Percentiles rank a stretch among this genome's conserved stretches.
Evolutionary conservation across 2,113 vertebrate genomes (phyloP).

Genomic region (Pedionomus torquatus): DNA sequence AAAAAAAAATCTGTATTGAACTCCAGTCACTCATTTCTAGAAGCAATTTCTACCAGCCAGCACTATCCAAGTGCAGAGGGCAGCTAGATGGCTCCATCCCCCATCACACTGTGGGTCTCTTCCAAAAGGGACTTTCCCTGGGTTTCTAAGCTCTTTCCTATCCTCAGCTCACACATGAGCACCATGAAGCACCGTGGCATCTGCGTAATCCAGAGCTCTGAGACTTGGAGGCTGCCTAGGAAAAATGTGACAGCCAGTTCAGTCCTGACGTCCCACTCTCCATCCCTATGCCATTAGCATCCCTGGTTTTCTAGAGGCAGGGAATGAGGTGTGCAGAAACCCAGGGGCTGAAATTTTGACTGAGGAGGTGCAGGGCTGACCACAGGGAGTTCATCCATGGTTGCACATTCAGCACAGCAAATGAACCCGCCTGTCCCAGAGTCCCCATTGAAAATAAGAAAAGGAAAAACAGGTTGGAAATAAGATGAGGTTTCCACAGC

Average conservation of each 20-base stretch:
- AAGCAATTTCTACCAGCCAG: not conserved
- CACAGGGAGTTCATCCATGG: not conserved
- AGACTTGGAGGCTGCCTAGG: not conserved
- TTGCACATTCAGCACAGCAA: not conserved
- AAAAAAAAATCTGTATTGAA: not conserved
- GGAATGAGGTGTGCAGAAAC: not conserved
- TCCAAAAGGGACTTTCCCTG: not conserved
- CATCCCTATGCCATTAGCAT: not conserved
- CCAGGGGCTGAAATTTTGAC: not conserved
- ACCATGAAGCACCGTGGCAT: not conserved
- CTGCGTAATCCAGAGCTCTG: not conserved
- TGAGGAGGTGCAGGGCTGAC: not conserved
- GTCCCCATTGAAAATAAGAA: not conserved
- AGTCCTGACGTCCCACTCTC: not conserved
- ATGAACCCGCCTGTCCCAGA: fast-evolving
- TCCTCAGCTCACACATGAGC: not conserved
- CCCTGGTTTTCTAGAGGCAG: fast-evolving
- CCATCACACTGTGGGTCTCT: not conserved
- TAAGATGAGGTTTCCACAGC: not conserved
- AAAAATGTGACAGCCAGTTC: not conserved
- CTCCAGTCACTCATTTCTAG: not conserved
- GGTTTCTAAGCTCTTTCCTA: not conserved
- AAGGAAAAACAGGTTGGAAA: not conserved
- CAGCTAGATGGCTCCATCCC: not conserved
- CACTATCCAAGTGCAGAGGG: not conserved